Conservation (phyloP, 2,113 vertebrate species). For the Aviceda subcristata region DNA sequence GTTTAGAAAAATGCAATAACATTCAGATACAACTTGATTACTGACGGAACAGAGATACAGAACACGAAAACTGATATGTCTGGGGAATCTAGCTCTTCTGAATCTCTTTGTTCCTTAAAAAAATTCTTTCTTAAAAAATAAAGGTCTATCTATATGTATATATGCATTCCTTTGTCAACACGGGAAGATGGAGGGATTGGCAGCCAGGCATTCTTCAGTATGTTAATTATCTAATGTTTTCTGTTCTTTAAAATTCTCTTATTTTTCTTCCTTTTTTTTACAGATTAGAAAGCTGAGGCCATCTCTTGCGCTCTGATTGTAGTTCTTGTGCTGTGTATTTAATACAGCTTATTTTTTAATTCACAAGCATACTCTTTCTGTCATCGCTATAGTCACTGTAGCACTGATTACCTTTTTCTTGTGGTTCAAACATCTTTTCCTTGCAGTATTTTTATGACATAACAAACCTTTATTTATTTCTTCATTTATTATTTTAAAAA, state of each 20-base stretch:
- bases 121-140: background rate
- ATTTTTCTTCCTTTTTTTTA: background rate
- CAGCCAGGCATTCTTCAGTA: background rate
- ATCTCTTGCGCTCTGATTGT: background rate
- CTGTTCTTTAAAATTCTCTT: slow-evolving; percentile 9
- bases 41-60: slow-evolving; percentile 43
- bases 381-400: background rate
- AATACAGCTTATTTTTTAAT: slow-evolving; percentile 11
- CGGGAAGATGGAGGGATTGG: background rate
- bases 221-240: slow-evolving; percentile 29
- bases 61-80: slow-evolving; percentile 27
- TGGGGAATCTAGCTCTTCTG: slow-evolving; percentile 18
- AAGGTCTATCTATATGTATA: background rate
- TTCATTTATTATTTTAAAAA: slow-evolving; percentile 67
- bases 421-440: background rate
- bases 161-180: slow-evolving; percentile 36
- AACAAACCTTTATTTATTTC: slow-evolving; percentile 17
- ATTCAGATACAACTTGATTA: slow-evolving; percentile 62
- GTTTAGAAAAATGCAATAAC: slow-evolving; percentile 67
- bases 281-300: background rate
- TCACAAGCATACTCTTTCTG: background rate
- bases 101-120: slow-evolving; percentile 27
- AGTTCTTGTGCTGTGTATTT: background rate
- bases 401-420: background rate
- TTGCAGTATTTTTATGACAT: background rate